phyloP scores from a whole-genome alignment of 2,888 invertebrate genomes.

The Tetragonula carbonaria region DNA sequence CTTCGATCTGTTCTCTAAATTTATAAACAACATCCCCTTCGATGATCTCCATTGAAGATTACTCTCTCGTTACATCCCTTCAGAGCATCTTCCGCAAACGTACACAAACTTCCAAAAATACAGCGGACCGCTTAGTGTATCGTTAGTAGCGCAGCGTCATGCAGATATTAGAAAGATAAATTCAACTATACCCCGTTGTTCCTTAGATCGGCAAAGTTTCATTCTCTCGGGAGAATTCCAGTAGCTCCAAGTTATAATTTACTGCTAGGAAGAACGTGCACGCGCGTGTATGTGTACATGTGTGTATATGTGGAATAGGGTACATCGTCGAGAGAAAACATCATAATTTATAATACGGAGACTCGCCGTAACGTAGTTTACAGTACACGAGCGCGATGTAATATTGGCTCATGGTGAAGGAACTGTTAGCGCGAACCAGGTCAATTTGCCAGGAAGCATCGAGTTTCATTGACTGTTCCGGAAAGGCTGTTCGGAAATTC shows the following conservation, averaged over 20 bases:
- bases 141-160: not conserved
- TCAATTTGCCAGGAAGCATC: not conserved
- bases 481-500: not conserved
- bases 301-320: not conserved
- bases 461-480: constrained; percentile 10
- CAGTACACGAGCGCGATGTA: constrained; percentile 7
- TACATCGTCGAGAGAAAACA: not conserved
- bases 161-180: not conserved
- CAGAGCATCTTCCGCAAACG: not conserved
- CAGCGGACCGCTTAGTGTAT: not conserved
- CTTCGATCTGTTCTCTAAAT: accelerated
- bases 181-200: not conserved
- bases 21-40: not conserved
- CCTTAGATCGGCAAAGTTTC: not conserved
- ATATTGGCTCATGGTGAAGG: not conserved
- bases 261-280: not conserved
- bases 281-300: too few relatives aligned
- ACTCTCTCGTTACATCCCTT: not conserved
- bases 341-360: not conserved
- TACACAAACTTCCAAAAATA: too few relatives aligned
- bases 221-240: constrained; percentile 13
- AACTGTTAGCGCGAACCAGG: constrained; percentile 4
- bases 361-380: constrained; percentile 2
- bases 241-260: constrained; percentile 1
- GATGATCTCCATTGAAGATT: too few relatives aligned